phyloP scores from a whole-genome alignment of 2,113 vertebrate species.

The Lepus timidus region DNA sequence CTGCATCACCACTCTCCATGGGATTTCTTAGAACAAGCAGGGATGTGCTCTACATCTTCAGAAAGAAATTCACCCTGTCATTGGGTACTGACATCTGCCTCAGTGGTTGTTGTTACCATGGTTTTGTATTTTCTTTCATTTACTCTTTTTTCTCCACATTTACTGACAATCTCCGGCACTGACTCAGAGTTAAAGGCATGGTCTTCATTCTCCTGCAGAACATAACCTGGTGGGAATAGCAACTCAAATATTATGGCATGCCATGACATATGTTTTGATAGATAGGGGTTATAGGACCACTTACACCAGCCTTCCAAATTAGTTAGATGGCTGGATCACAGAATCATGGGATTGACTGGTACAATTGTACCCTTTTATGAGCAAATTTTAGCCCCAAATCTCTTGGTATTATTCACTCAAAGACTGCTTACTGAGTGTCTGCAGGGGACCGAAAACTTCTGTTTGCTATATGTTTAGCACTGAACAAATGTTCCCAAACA shows the following conservation, averaged over 20 bases:
- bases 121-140: constrained; percentile 2
- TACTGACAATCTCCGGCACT: neutral
- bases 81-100: neutral
- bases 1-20: neutral
- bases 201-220: neutral
- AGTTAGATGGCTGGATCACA: neutral
- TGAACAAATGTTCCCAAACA: neutral
- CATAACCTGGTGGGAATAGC: neutral
- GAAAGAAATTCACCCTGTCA: neutral
- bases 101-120: too few relatives aligned
- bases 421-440: neutral
- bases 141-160: neutral
- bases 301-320: neutral
- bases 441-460: neutral
- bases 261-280: neutral
- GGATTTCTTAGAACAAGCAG: neutral
- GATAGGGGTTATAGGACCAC: neutral
- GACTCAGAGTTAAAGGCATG: neutral
- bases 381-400: neutral
- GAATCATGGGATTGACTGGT: neutral
- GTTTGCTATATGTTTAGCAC: neutral
- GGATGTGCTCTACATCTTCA: neutral
- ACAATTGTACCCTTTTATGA: neutral
- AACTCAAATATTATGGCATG: neutral
- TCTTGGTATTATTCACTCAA: constrained; percentile 18